These are phyloP conservation scores for Xestobium rufovillosum DNA, from an alignment of 2,888 invertebrate species.

Conservation along the genomic window DNA sequence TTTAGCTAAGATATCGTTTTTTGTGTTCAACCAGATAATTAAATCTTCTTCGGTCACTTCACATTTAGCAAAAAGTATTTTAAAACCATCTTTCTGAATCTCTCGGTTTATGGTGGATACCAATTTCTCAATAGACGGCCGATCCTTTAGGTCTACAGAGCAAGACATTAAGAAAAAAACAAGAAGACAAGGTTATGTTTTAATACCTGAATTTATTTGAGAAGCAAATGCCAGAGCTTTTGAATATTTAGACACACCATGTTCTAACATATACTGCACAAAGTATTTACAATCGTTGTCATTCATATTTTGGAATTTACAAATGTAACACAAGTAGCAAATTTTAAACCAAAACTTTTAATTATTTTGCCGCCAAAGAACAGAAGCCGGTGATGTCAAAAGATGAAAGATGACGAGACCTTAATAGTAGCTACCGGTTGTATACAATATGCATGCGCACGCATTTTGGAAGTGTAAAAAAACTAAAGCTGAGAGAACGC, in stretches of 20 bases:
- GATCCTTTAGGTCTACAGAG: constrained; percentile 23
- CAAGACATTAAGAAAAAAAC: neutral
- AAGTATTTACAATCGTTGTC: constrained; percentile 26
- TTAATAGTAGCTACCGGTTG: no score
- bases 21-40: constrained; percentile 32
- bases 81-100: constrained; percentile 31
- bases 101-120: constrained; percentile 31
- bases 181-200: neutral
- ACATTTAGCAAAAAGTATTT: constrained; percentile 29
- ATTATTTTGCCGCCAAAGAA: no score
- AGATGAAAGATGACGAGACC: no score
- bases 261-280: constrained; percentile 32
- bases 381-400: no score
- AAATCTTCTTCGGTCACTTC: constrained; percentile 31
- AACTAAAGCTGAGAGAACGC: no score
- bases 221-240: constrained; percentile 26
- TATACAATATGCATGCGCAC: no score
- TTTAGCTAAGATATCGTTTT: constrained; percentile 33
- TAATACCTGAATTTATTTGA: constrained; percentile 24
- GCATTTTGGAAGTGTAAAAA: no score
- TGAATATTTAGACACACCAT: constrained; percentile 29
- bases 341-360: no score
- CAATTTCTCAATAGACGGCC: constrained; percentile 25
- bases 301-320: constrained; percentile 10
- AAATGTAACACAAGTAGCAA: no score